phyloP scores from a whole-genome alignment of 1,140 invertebrate species.

The Agrilus planipennis region DNA sequence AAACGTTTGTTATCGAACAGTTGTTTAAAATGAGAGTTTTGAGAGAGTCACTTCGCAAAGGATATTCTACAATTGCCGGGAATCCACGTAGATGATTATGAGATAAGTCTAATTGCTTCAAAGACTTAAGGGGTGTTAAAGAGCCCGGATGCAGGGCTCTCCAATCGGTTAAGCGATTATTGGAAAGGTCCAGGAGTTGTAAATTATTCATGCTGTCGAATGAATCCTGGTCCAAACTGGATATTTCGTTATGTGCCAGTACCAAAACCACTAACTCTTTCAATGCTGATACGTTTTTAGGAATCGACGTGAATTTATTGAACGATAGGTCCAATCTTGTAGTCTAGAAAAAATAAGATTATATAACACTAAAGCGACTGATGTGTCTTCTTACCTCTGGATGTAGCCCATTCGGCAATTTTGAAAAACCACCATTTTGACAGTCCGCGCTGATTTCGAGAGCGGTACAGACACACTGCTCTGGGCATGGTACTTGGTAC shows the following conservation, averaged over 20 bases:
- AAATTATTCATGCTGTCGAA: conserved; percentile 39
- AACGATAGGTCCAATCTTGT: conserved; percentile 20
- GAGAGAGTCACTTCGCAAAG: conserved; percentile 38
- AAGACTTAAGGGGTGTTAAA: neutral
- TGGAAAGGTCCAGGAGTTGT: conserved; percentile 39
- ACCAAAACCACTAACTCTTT: conserved; percentile 40
- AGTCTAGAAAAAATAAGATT: conserved; percentile 31
- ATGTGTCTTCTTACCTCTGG: conserved; percentile 13
- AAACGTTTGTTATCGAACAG: conserved; percentile 39
- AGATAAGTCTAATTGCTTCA: conserved; percentile 39
- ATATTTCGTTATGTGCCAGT: conserved; percentile 41
- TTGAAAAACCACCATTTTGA: conserved; percentile 9
- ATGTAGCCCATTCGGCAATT: conserved; percentile 14
- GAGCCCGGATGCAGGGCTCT: conserved; percentile 27
- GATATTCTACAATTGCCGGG: conserved; percentile 31
- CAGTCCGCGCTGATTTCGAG: conserved; percentile 9
- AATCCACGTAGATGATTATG: conserved; percentile 39
- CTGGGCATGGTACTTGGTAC: no score
- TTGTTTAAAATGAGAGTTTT: conserved; percentile 38
- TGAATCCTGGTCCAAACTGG: conserved; percentile 30
- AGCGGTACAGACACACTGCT: conserved; percentile 12
- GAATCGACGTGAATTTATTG: conserved; percentile 38
- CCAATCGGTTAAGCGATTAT: conserved; percentile 43
- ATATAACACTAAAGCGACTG: conserved; percentile 6
- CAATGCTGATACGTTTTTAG: conserved; percentile 32